A percentile compares a stretch with the other conserved stretches of the same genome.
Evolutionary conservation across 37 sponge, comb jelly and placozoan genomes (phyloP).

Genomic region (Dysidea cf. avara): DNA sequence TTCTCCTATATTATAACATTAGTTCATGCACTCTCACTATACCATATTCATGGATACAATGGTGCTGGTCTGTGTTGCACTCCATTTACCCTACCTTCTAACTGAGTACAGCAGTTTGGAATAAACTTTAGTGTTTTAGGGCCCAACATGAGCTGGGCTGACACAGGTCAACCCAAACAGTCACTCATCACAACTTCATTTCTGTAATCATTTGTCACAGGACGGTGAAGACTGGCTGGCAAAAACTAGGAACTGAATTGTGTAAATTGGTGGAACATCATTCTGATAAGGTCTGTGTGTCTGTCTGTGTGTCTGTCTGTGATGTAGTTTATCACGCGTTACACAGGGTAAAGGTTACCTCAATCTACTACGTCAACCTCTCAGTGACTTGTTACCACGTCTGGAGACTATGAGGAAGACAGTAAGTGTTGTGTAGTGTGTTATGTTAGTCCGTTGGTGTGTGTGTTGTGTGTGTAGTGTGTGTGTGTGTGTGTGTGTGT

Average conservation of each 20-base stretch:
- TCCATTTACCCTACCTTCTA: too few species aligned
- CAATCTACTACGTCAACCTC: constrained; percentile 42
- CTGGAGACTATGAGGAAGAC: constrained; percentile 60
- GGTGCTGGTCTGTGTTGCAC: too few species aligned
- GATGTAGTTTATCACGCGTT: neutral
- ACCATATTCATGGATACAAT: too few species aligned
- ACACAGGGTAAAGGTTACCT: constrained; percentile 39
- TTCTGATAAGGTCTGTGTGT: constrained; percentile 38
- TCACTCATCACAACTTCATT: too few species aligned
- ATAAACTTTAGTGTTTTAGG: too few species aligned
- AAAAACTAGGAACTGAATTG: constrained; percentile 60
- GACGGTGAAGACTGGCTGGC: constrained; percentile 65
- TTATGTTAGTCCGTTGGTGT: too few species aligned
- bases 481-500: constrained; percentile 31
- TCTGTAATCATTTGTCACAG: constrained; percentile 28
- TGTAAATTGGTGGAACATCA: constrained; percentile 50
- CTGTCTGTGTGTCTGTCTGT: too few species aligned
- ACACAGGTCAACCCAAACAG: too few species aligned
- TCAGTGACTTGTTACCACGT: constrained; percentile 48
- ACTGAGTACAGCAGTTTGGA: too few species aligned
- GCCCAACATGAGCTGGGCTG: too few species aligned
- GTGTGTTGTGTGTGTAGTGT: constrained; percentile 7
- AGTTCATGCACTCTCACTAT: too few species aligned
- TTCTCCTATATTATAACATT: too few species aligned
- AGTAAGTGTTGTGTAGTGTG: constrained; percentile 20